phyloP scores from a whole-genome alignment of 64 coral and sea anemone species.

The Cladopsammia gracilis region DNA sequence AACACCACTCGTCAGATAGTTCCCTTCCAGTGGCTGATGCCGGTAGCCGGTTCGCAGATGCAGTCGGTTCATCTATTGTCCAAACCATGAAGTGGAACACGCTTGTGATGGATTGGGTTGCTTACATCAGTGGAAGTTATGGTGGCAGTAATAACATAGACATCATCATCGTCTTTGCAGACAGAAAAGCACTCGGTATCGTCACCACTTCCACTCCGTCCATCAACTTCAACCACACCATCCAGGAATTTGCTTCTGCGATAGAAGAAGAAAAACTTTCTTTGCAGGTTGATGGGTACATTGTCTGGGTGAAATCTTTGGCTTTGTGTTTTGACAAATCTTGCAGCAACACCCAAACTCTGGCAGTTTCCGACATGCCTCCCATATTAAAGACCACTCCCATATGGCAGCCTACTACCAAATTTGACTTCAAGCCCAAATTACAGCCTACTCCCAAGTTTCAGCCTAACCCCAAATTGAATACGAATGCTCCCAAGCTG shows the following conservation, averaged over 20 bases:
- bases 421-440: no score
- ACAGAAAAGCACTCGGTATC: slow-evolving; percentile 60
- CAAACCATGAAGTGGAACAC: slow-evolving; percentile 47
- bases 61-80: slow-evolving; percentile 52
- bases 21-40: slow-evolving; percentile 30
- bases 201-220: neutral
- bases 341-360: slow-evolving; percentile 10
- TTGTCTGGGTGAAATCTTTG: slow-evolving; percentile 62
- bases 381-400: no score
- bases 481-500: neutral
- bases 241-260: slow-evolving; percentile 20
- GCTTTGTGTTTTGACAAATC: slow-evolving; percentile 42
- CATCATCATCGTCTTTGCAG: slow-evolving; percentile 67
- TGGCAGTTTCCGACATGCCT: slow-evolving; percentile 14
- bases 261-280: slow-evolving; percentile 29
- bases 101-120: slow-evolving; percentile 60
- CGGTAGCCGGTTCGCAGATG: slow-evolving; percentile 44
- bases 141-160: neutral
- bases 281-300: slow-evolving; percentile 39
- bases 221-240: slow-evolving; percentile 45
- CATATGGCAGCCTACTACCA: no score
- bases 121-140: neutral
- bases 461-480: no score
- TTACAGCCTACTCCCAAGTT: no score
- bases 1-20: neutral